These are phyloP conservation scores for Phragmatobia fuliginosa DNA, from an alignment of 2,888 invertebrate genomes.

Conservation along the genomic window DNA sequence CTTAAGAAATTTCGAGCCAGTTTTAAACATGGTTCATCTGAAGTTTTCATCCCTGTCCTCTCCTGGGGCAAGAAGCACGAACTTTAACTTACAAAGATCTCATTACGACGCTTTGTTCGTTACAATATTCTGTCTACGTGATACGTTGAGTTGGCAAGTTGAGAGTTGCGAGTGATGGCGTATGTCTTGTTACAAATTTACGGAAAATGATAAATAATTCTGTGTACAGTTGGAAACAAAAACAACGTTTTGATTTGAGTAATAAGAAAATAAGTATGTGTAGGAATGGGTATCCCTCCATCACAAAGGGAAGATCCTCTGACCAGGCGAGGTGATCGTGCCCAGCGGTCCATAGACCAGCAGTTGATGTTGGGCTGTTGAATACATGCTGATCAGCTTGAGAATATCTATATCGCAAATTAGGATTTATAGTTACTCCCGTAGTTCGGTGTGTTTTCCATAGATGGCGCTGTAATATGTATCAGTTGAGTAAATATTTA, in stretches of 20 bases:
- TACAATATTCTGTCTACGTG: slow-evolving; percentile 50
- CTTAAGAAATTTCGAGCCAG: slow-evolving; percentile 24
- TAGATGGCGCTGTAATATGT: too few relatives aligned
- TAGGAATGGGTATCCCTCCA: neutral
- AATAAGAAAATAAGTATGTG: neutral
- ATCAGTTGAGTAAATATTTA: too few relatives aligned
- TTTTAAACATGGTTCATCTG: slow-evolving; percentile 40
- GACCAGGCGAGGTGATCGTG: too few relatives aligned
- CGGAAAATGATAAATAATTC: slow-evolving; percentile 24
- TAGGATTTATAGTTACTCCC: too few relatives aligned
- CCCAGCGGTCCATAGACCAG: too few relatives aligned
- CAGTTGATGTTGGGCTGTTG: too few relatives aligned
- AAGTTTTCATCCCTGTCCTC: slow-evolving; percentile 37
- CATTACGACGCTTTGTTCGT: slow-evolving; percentile 62
- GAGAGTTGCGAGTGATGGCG: slow-evolving; percentile 19
- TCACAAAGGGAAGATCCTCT: too few relatives aligned
- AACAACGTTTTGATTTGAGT: neutral
- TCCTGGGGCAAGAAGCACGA: slow-evolving; percentile 45
- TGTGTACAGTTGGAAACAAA: slow-evolving; percentile 10
- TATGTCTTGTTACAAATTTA: slow-evolving; percentile 33
- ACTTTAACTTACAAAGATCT: slow-evolving; percentile 68
- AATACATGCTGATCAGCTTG: too few relatives aligned
- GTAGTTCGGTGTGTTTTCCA: too few relatives aligned
- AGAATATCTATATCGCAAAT: too few relatives aligned
- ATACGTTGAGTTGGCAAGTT: slow-evolving; percentile 44